Evolutionary conservation across 2,113 vertebrate genomes (phyloP), one percentile per base, ranked within the genome.

Genomic region (Chrysochloris asiatica): DNA sequence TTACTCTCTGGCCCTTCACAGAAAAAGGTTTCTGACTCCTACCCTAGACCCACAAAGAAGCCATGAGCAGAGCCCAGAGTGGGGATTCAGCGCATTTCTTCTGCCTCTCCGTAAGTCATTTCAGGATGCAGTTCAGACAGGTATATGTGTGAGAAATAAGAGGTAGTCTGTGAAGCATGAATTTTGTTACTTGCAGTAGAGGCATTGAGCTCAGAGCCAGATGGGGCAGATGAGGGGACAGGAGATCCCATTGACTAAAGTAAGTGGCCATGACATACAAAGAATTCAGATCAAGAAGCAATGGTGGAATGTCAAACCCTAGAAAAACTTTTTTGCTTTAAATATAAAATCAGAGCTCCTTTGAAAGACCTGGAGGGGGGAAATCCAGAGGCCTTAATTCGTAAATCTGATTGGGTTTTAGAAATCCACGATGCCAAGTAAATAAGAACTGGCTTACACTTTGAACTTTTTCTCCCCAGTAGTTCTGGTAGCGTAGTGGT

Each of bases 341-440:
- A 91, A 89, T 41, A 89, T 16, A 86, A 94, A 93, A 36, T 78
- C 41, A 43, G 33, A 77, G 19, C 11, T 33, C 8, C 13, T 93
- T 81, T 85, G 71, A 72, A 75, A 92, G 94, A 30, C 28, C 41
- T 56, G 17, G 30, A 76, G 38, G 56, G 28, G 79, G 65, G 22
- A 92, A 90, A 71, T 52, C 28, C 54, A 69, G 75, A 81, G 19
- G 19, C 38, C 76, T 59, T 48, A 52, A 88, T 59, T 41, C 84
- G 80, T 59, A 80, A 67, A 76, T 30, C 36, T 86, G 86, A 95
- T n/a, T 67, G 72, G 71, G 43, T 75, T 93, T 82, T 63, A 75
- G 30, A 91, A 82, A 91, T 48, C 21, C 14, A n/a, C 0, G 3
- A 41, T 36, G 48, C 82, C 59, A 83, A 65, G 24, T 30, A 30